A percentile compares a stretch with the other conserved stretches of the same genome.
phyloP scores from a whole-genome alignment of 2,113 vertebrate genomes.

The Cephalopholis sonnerati region DNA sequence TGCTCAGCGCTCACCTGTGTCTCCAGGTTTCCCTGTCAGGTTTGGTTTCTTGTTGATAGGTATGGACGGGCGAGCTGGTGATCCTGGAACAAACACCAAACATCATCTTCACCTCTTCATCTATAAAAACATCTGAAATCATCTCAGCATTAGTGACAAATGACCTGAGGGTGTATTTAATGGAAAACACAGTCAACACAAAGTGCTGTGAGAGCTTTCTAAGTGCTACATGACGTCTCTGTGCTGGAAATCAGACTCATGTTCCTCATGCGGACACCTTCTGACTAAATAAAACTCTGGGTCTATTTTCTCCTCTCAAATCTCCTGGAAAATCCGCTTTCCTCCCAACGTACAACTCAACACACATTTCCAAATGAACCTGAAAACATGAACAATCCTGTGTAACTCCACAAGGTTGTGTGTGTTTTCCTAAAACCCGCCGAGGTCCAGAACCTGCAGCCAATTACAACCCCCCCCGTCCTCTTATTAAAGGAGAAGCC shows the following conservation, averaged over 20 bases:
- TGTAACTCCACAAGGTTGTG: constrained; percentile 23
- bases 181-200: too few relatives aligned
- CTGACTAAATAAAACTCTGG: background rate
- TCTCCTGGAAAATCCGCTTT: background rate
- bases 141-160: too few relatives aligned
- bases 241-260: too few relatives aligned
- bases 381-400: constrained; percentile 50
- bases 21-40: constrained; percentile 73
- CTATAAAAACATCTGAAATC: too few relatives aligned
- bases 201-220: too few relatives aligned
- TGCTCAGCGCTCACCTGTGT: constrained; percentile 49
- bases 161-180: background rate
- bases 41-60: constrained; percentile 76
- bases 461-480: constrained; percentile 59
- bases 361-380: constrained; percentile 19
- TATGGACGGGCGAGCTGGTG: constrained; percentile 48
- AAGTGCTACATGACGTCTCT: too few relatives aligned
- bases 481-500: constrained; percentile 28
- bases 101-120: background rate
- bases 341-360: background rate
- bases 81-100: constrained; percentile 68
- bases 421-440: constrained; percentile 34
- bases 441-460: constrained; percentile 62
- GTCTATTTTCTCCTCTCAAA: constrained; percentile 3
- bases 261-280: too few relatives aligned